Evolutionary conservation across 2,888 invertebrate species (phyloP).

Genomic region (Euzophera pinguis): DNA sequence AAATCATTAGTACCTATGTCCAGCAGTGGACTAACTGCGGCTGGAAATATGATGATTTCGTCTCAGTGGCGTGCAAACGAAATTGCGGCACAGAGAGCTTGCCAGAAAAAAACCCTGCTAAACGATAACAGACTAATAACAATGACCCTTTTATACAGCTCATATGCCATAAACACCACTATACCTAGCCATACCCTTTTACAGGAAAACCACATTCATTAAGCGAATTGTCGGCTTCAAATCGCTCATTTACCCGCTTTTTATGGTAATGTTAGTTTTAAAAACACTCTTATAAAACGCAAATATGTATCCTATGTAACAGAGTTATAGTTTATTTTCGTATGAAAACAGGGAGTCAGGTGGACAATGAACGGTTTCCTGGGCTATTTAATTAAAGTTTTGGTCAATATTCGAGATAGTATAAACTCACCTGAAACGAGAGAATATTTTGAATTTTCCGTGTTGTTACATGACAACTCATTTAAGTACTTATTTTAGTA

Average conservation of each 20-base stretch:
- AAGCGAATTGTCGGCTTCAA: conserved; percentile 57
- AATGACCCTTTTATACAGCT: conserved; percentile 21
- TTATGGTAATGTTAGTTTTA: conserved; percentile 38
- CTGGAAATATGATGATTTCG: no score
- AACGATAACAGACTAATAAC: conserved; percentile 4
- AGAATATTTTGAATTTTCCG: not conserved
- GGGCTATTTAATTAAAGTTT: conserved; percentile 23
- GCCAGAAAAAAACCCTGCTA: no score
- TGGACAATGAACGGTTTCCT: conserved; percentile 22
- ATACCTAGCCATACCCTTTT: conserved; percentile 30
- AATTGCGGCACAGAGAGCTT: no score
- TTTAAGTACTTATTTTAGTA: no score
- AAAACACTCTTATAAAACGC: conserved; percentile 14
- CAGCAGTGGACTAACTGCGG: no score
- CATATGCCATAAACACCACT: conserved; percentile 20
- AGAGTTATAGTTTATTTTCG: conserved; percentile 13
- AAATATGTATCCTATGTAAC: conserved; percentile 2
- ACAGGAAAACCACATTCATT: conserved; percentile 39
- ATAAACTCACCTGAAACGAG: conserved; percentile 9
- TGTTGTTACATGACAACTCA: not conserved
- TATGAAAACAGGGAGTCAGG: conserved; percentile 7
- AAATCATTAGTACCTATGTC: no score
- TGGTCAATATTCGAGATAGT: conserved; percentile 16
- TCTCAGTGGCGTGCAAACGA: no score
- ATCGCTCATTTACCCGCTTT: conserved; percentile 59